Evolutionary conservation across 1,140 invertebrate species (phyloP), one percentile per base, ranked within the genome.

Genomic region (Macrobrachium nipponense): DNA sequence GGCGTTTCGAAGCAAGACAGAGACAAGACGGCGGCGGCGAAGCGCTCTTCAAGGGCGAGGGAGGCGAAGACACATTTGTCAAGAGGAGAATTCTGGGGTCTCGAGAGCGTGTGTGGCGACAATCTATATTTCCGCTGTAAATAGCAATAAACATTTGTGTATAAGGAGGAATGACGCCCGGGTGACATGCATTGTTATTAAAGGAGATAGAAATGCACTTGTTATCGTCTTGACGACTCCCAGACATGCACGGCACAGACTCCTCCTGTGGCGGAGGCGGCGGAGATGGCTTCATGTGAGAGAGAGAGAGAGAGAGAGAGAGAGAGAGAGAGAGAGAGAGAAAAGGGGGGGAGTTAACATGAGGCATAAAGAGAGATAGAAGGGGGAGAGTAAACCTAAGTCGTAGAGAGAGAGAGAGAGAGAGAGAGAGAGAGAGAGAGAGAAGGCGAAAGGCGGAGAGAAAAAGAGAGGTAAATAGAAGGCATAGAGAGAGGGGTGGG

Each of bases 171-270:
- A 36, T 36, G 27, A 36, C 27, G 27, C 27, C 27, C 27, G 78
- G 36, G 73, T 78, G 82, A 84, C 82, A 61, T 84, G 75, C 75
- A 78, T 84, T 84, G 82, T 84, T 84, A 84, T 84, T 84, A 84
- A 84, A 75, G 75, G 82, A 84, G 82, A 84, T 84, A 84, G 82
- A 78, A 84, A 84, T 84, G 82, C 82, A 84, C 82, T 84, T 84
- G 82, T 84, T 78, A 84, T 44, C 75, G 14, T 18, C 23, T 10
- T 84, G 75, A 84, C 78, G 82, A 84, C 82, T 59, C 43, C 60
- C 18, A 23, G 82, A 84, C 82, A 84, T 84, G 82, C 82, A 36
- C 20, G 18, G 7, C 17, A 27, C 23, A 15, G 17, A 18, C 10
- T 11, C 58, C n/a, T 12, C 20, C 23, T n/a, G 77, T 18, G 0